phyloP scores from a whole-genome alignment of 2,113 vertebrate species.

The Paracyprichromis sp. region DNA sequence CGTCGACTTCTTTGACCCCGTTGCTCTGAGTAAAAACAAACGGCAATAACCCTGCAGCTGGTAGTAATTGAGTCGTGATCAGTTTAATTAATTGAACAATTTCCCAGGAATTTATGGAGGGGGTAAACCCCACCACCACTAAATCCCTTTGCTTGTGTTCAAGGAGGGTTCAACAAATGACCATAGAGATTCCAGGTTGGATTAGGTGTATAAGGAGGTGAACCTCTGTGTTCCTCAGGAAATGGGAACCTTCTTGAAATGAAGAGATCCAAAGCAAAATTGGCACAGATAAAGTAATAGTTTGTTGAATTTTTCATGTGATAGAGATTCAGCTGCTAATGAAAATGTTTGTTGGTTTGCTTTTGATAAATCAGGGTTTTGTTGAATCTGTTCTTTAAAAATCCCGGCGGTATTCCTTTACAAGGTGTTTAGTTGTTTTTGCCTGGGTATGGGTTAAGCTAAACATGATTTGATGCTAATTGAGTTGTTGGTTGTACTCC shows the following conservation, averaged over 20 bases:
- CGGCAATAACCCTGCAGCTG: slow-evolving; percentile 84
- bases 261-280: not conserved
- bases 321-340: not conserved
- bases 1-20: slow-evolving; percentile 82
- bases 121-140: slow-evolving; percentile 21
- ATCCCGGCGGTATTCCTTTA: not conserved
- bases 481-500: not conserved
- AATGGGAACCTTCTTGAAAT: not conserved
- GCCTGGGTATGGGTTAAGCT: not conserved
- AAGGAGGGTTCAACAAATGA: slow-evolving; percentile 44
- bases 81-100: slow-evolving; percentile 91
- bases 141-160: slow-evolving; percentile 40
- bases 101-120: slow-evolving; percentile 79
- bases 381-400: not conserved
- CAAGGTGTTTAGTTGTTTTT: not conserved
- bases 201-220: slow-evolving; percentile 29
- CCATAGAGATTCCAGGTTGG: slow-evolving; percentile 42
- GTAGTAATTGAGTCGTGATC: slow-evolving; percentile 86
- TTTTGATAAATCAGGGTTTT: not conserved
- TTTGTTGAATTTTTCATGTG: not conserved
- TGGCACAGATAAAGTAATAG: not conserved
- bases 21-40: slow-evolving; percentile 82
- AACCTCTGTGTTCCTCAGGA: not conserved
- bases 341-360: not conserved
- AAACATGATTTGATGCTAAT: not conserved